Evolutionary conservation across 2,113 vertebrate species (phyloP).

Genomic region (Heterocephalus glaber): DNA sequence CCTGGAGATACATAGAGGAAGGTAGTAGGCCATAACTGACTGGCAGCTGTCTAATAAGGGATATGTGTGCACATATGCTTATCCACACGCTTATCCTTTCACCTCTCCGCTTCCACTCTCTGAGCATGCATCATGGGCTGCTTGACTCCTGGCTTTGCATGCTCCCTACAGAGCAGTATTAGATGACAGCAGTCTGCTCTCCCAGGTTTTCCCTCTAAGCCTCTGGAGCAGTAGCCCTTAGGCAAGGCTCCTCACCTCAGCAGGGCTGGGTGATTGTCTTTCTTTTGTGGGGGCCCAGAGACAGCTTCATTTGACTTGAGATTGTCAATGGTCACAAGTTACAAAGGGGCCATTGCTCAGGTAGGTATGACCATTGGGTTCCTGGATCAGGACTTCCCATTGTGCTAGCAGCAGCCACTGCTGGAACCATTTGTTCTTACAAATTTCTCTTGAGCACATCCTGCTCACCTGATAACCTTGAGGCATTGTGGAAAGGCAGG

Average conservation of each 20-base stretch:
- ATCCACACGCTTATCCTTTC: background rate
- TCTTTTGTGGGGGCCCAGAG: background rate
- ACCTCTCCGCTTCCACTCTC: background rate
- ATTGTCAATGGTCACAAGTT: conserved; percentile 6
- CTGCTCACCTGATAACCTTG: background rate
- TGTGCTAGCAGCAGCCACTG: background rate
- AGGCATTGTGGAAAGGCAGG: background rate
- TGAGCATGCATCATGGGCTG: conserved; percentile 71
- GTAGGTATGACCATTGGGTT: background rate
- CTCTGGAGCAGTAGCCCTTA: background rate
- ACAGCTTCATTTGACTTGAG: conserved; percentile 1
- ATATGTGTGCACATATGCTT: background rate
- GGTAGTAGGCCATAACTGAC: conserved; percentile 34
- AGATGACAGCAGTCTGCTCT: background rate
- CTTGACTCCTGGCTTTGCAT: conserved; percentile 80
- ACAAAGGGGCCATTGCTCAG: conserved; percentile 9
- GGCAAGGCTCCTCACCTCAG: background rate
- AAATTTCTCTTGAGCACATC: conserved; percentile 17
- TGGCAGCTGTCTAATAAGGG: conserved; percentile 58
- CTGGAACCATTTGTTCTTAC: background rate
- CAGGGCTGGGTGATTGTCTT: background rate
- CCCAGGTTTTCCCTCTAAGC: background rate
- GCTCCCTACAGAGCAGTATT: conserved; percentile 52
- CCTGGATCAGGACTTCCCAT: background rate
- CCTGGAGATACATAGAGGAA: conserved; percentile 62